These are phyloP conservation scores for Syngnathus acus DNA, from an alignment of 2,797 vertebrate species.

Conservation along the genomic window DNA sequence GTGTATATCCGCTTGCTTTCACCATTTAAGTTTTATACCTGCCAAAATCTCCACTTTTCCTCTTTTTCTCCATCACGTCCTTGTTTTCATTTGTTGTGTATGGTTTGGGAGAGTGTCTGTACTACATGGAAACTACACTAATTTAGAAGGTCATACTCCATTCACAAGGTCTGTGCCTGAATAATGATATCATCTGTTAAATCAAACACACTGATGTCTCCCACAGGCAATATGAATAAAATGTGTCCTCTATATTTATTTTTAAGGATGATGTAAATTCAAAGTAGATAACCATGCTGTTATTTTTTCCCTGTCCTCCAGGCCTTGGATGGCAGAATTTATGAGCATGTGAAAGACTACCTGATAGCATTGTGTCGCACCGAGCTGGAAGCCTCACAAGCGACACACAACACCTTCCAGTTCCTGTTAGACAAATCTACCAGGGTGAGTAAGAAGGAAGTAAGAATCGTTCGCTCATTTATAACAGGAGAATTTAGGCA, in stretches of 20 bases:
- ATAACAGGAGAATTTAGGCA: neutral
- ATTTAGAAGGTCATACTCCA: too few relatives aligned
- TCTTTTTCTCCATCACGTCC: slow-evolving; percentile 1
- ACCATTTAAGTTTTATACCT: slow-evolving; percentile 21
- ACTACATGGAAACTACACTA: slow-evolving; percentile 18
- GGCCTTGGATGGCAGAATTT: slow-evolving; percentile 90
- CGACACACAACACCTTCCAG: slow-evolving; percentile 93
- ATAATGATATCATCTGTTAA: neutral
- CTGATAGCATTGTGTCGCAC: slow-evolving; percentile 89
- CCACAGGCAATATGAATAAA: neutral
- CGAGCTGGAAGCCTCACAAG: slow-evolving; percentile 89
- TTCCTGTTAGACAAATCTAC: slow-evolving; percentile 93
- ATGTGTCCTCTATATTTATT: neutral
- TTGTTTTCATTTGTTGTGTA: neutral
- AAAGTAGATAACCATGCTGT: neutral
- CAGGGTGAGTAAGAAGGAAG: slow-evolving; percentile 76
- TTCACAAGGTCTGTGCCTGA: neutral
- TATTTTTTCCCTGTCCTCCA: slow-evolving; percentile 40
- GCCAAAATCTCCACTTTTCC: slow-evolving; percentile 21
- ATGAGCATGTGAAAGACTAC: slow-evolving; percentile 95
- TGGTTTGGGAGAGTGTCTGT: slow-evolving; percentile 9
- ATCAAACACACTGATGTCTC: neutral
- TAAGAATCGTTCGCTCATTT: neutral
- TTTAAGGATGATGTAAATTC: neutral
- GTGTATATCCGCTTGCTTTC: neutral